These are phyloP conservation scores for Nerophis ophidion DNA, from an alignment of 2,113 vertebrate genomes.

Conservation along the genomic window DNA sequence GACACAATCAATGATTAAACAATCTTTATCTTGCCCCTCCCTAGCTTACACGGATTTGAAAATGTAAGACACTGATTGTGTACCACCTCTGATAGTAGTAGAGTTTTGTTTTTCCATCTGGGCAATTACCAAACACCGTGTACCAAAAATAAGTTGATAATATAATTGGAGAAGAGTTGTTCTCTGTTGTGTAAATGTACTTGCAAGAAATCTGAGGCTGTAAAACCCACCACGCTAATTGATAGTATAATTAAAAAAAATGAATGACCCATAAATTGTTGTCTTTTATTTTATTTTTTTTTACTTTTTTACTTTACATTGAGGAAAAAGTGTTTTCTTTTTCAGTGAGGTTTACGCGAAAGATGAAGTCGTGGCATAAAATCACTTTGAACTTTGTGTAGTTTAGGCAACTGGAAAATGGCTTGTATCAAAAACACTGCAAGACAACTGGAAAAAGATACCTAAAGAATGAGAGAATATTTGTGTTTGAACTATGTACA, in stretches of 20 bases:
- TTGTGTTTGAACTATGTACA: no score
- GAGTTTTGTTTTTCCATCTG: constrained; percentile 8
- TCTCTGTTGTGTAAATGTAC: constrained; percentile 62
- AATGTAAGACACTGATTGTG: constrained; percentile 29
- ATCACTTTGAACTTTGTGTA: neutral
- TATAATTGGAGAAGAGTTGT: constrained; percentile 56
- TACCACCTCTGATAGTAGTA: neutral
- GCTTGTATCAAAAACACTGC: no score
- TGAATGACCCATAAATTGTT: constrained; percentile 68
- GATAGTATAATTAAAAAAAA: constrained; percentile 76
- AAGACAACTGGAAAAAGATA: constrained; percentile 51
- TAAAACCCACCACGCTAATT: constrained; percentile 62
- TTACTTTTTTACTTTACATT: constrained; percentile 8
- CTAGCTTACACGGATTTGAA: constrained; percentile 39
- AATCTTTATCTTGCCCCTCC: neutral
- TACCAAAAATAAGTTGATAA: constrained; percentile 51
- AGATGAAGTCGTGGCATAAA: constrained; percentile 7
- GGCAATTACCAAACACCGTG: constrained; percentile 66
- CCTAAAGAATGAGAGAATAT: constrained; percentile 12
- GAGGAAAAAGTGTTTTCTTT: no score
- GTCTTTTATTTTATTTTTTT: constrained; percentile 20
- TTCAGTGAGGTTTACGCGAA: neutral
- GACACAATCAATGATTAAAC: neutral
- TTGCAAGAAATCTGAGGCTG: constrained; percentile 58
- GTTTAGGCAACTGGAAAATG: constrained; percentile 36